Base-by-base conservation (phyloP, 2,888 invertebrate species). In the Aleiodes alternator region DNA sequence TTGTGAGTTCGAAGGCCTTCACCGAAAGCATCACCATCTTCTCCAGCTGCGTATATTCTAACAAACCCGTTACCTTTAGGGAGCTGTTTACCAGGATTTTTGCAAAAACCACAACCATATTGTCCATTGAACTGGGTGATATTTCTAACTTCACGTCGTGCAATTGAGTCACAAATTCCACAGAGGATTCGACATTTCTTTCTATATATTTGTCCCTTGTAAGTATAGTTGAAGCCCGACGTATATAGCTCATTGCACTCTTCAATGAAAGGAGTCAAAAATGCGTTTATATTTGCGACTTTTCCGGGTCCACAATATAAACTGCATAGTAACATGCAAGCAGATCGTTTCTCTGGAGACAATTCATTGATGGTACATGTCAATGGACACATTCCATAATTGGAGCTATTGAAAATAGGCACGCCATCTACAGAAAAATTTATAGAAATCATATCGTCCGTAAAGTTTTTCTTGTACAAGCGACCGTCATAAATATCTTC, bases 41-140 rank as follows among this genome's bases (percentile, higher is more conserved):
- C 34, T 38, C 34, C 61, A 14, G 79, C 51, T 8, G 79, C 79
- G 56, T 80, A 81, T 8, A 79, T 76, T n/a, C 78, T 56, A 4
- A 59, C 57, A 6, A 9, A 9, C 8, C 79, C 79, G n/a, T 56
- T 69, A 4, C 77, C 79, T 69, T 77, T 78, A 23, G 23, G 23
- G 5, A 68, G 38, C 14, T 78, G 50, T 69, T n/a, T 59, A n/a
- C 80, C 79, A 9, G 73, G 68, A 75, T 80, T 73, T 9, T 69
- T 57, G 14, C 80, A 81, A 69, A 77, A 77, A 14, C 73, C 76
- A 64, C 82, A 82, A 0, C 80, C 80, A 61, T 64, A 82, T 4
- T 72, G 70, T 0, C 79, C 80, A 48, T 80, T 80, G n/a, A 76
- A 79, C 51, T 73, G 77, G 12, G 68, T 57, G 1, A 68, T 50